Base-by-base conservation (phyloP, 1,140 invertebrate species). In the Drosophila ambigua region DNA sequence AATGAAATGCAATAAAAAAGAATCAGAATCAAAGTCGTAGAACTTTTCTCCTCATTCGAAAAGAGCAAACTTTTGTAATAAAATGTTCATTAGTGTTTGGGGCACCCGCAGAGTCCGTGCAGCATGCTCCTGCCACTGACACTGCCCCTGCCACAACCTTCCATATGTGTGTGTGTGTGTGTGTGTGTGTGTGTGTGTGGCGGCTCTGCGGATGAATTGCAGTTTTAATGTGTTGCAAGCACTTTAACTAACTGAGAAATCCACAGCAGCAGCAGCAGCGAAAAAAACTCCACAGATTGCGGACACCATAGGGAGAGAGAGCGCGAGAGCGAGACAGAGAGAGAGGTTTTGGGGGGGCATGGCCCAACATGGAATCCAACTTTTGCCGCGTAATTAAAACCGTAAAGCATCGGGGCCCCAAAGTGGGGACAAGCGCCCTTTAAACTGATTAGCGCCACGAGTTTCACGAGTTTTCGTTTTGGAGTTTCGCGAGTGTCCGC, bases 331-430 rank as follows among this genome's bases (percentile, higher is more conserved):
- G 66, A 57, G 45, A 11, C 15, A 11, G 26, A 11, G 28, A 11
- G 26, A 48, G 23, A 45, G 28, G 49, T 26, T n/a, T 24, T 8
- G 26, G n/a, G 15, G 15, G 16, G 23, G 31, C 35, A 46, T 55
- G 41, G 26, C 51, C 51, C 57, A 20, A 52, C 39, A 54, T 72
- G 81, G 58, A 68, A 66, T 78, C 60, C 63, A 83, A 88, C 84
- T 88, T 87, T 83, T 79, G 73, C 75, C 83, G 84, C 84, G 83
- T 87, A 87, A 87, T 87, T 87, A 87, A 87, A 87, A 87, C 79
- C 83, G 35, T 39, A 87, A 87, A 89, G 83, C 84, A 87, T 77
- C 44, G 71, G 35, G 35, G 35, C 35, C 35, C 79, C 84, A 89
- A 81, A 79, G 83, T 89, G 84, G 35, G 35, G 64, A 87, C 84